A percentile compares a stretch with the other conserved stretches of the same genome.
Evolutionary conservation across 2,113 vertebrate genomes (phyloP).

Genomic region (Agapornis roseicollis): DNA sequence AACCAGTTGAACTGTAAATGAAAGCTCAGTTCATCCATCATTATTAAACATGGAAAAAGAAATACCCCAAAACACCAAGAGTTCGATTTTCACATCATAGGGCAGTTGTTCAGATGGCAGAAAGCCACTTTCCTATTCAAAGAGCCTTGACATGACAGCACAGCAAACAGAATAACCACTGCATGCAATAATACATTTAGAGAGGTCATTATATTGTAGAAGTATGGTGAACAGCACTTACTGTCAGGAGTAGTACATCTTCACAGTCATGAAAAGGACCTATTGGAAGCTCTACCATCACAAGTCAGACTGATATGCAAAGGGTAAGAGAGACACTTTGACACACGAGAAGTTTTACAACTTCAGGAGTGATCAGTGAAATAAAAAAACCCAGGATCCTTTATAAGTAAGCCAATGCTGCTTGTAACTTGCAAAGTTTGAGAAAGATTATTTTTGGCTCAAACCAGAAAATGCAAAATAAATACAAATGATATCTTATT

Average conservation of each 20-base stretch:
- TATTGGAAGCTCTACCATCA: not conserved
- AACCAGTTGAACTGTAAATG: not conserved
- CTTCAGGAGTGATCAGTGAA: not conserved
- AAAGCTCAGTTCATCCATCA: not conserved
- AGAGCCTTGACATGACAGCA: not conserved
- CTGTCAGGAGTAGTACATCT: not conserved
- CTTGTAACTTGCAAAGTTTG: not conserved
- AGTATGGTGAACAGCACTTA: not conserved
- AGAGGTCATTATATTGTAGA: not conserved
- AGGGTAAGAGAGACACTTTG: not conserved
- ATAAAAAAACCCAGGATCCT: not conserved
- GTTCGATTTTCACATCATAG: not conserved
- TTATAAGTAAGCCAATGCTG: not conserved
- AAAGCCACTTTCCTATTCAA: not conserved
- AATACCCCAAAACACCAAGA: not conserved
- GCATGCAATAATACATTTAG: not conserved
- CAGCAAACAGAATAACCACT: not conserved
- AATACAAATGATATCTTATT: not conserved
- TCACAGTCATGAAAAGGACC: not conserved
- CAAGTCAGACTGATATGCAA: not conserved
- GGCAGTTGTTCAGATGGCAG: not conserved
- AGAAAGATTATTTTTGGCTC: not conserved
- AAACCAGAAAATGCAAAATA: not conserved
- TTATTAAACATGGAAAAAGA: not conserved
- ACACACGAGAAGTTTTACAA: not conserved